A percentile compares a stretch with the other conserved stretches of the same genome.
Conservation (phyloP, 2,888 invertebrate species). For the Thymelicus acteon region DNA sequence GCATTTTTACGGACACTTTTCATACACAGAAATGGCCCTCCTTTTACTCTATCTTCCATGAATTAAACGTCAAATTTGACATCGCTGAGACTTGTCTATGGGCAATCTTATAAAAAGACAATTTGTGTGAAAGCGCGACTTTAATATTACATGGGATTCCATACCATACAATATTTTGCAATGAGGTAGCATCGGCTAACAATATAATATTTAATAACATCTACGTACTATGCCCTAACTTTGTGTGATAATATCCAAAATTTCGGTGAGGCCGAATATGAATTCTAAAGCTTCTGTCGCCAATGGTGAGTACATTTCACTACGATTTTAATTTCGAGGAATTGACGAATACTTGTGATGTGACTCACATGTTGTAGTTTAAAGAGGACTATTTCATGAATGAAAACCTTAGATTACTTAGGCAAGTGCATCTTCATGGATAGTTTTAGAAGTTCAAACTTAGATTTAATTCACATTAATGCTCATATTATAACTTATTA, state of each 20-base stretch:
- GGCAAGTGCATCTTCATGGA: background rate
- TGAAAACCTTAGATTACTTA: background rate
- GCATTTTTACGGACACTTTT: too few relatives aligned
- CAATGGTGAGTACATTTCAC: conserved; percentile 76
- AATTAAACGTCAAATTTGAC: conserved; percentile 41
- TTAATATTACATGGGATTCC: conserved; percentile 52
- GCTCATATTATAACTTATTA: background rate
- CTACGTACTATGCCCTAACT: conserved; percentile 79
- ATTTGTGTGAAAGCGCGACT: conserved; percentile 65
- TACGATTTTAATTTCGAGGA: conserved; percentile 39
- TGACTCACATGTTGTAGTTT: conserved; percentile 37
- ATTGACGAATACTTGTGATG: conserved; percentile 32
- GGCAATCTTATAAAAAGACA: conserved; percentile 54
- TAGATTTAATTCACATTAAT: background rate
- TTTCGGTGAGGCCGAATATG: conserved; percentile 78
- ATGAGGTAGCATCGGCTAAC: conserved; percentile 76
- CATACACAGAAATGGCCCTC: too few relatives aligned
- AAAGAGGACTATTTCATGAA: conserved; percentile 28
- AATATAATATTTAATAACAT: conserved; percentile 57
- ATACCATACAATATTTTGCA: conserved; percentile 58
- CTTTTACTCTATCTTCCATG: too few relatives aligned
- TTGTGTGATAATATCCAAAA: conserved; percentile 61
- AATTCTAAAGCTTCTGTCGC: conserved; percentile 69
- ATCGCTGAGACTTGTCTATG: conserved; percentile 48
- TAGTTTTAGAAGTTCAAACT: background rate